A percentile compares a stretch with the other conserved stretches of the same genome.
Conservation (phyloP, 2,797 vertebrate genomes). For the Megaceryle alcyon region DNA sequence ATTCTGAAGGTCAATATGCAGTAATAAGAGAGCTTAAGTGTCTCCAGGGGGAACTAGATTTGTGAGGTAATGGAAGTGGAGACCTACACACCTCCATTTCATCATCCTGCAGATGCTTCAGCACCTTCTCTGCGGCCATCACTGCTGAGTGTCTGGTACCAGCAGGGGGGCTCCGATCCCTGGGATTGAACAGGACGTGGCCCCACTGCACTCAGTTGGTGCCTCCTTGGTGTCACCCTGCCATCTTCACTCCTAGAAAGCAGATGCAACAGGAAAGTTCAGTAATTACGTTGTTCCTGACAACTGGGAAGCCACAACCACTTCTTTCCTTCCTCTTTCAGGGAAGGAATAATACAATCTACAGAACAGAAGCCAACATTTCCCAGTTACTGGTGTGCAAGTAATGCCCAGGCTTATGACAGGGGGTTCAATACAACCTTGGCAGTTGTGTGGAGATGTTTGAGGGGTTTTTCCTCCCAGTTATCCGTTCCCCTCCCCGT, state of each 20-base stretch:
- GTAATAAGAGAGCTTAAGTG: background rate
- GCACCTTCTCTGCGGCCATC: fast-evolving
- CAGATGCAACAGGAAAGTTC: background rate
- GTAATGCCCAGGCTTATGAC: background rate
- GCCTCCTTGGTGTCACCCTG: background rate
- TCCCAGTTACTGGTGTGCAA: background rate
- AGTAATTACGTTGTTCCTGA: background rate
- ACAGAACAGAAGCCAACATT: background rate
- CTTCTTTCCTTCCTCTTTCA: background rate
- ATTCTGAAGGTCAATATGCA: background rate
- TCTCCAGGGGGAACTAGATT: background rate
- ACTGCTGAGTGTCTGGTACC: background rate
- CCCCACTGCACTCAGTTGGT: fast-evolving
- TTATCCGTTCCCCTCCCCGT: background rate
- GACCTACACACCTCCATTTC: background rate
- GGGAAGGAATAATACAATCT: background rate
- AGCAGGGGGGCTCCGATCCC: background rate
- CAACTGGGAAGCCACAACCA: background rate
- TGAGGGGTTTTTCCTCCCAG: background rate
- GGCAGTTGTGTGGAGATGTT: background rate
- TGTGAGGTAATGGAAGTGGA: background rate
- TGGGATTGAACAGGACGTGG: fast-evolving
- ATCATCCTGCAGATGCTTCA: background rate
- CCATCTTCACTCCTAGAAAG: background rate
- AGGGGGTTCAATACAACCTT: background rate